Evolutionary conservation across 2,888 invertebrate species (phyloP).

Genomic region (Argyresthia goedartella): DNA sequence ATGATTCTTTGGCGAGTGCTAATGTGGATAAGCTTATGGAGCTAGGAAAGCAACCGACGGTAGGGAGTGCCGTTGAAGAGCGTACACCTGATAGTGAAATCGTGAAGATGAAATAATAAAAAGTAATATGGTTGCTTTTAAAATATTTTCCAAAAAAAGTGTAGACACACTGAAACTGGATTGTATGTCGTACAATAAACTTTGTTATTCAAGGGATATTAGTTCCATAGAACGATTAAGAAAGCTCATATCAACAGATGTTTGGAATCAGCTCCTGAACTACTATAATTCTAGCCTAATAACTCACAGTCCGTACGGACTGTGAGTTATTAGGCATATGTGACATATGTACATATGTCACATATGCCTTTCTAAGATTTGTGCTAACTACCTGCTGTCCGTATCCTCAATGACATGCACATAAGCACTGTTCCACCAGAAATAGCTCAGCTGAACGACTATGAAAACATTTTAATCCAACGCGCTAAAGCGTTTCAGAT

Average conservation of each 20-base stretch:
- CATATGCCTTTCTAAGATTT: conserved; percentile 6
- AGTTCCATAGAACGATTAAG: conserved; percentile 1
- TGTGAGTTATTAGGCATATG: too few species aligned
- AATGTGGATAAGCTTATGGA: conserved; percentile 6
- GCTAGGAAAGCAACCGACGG: conserved; percentile 7
- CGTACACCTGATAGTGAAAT: conserved; percentile 6
- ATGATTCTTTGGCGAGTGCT: conserved; percentile 6
- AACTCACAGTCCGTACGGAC: conserved; percentile 6
- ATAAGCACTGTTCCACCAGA: conserved; percentile 2
- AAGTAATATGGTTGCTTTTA: conserved; percentile 7
- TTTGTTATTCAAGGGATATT: conserved; percentile 2
- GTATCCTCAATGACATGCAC: conserved; percentile 9
- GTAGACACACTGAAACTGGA: too few species aligned
- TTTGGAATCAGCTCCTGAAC: conserved; percentile 2
- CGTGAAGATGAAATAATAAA: conserved; percentile 9
- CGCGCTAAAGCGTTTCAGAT: conserved; percentile 29
- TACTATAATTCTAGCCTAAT: not conserved
- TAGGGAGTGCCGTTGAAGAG: too few species aligned
- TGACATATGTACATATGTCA: conserved; percentile 9
- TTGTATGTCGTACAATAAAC: conserved; percentile 4
- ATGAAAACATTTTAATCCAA: conserved; percentile 11
- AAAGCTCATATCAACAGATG: not conserved
- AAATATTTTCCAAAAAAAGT: conserved; percentile 7
- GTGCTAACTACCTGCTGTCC: conserved; percentile 7
- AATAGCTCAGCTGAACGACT: conserved; percentile 1